Base-by-base conservation (phyloP, 37 sponge, comb jelly and placozoan species). In the Chondrilla cf. caribensis region DNA sequence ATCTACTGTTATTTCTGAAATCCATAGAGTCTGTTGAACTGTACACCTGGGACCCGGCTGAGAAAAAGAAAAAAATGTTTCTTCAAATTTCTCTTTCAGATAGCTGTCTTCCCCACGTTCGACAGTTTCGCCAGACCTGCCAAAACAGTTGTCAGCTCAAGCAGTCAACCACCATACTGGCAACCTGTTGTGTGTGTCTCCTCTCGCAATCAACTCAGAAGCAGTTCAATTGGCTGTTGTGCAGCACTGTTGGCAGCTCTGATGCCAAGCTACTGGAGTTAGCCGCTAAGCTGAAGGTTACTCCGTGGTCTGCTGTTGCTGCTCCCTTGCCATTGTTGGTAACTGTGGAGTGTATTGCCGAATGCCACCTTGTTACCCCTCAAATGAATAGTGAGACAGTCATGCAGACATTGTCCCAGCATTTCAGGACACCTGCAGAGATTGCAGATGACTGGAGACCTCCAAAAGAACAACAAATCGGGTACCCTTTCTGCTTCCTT, bases 401-500 rank as follows among this genome's bases (percentile, higher is more conserved):
- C 18, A 38, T 39, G 40, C 41, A 39, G 5, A 37, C 1, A 19
- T 37, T 73, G 11, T 9, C 18, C 21, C 31, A 73, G 1, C 25
- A 73, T 22, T 8, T 39, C 42, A 39, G 41, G 2, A 39, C 15
- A 5, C 24, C 36, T 39, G 24, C 43, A 4, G 1, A 3, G 29
- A 33, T 67, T 67, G 33, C 35, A 33, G 32, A 6, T 2, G 35
- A 67, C 33, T 67, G 68, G 68, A 67, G 15, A 1, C 1, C 7
- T 7, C 32, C 68, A 26, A 19, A 6, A 21, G 35, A 67, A 32
- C 68, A 67, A 32, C 2, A 1, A 31, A 33, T 17, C 58, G 94
- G 94, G 2, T 81, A 83, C 32, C 84, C 87, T 3, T 94, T 91
- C 73, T 94, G 95, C 37, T 94, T 94, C 79, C 87, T 94, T 32